A percentile compares a stretch with the other conserved stretches of the same genome.
Conservation (phyloP, 2,888 invertebrate genomes). For the Suillia variegata region DNA sequence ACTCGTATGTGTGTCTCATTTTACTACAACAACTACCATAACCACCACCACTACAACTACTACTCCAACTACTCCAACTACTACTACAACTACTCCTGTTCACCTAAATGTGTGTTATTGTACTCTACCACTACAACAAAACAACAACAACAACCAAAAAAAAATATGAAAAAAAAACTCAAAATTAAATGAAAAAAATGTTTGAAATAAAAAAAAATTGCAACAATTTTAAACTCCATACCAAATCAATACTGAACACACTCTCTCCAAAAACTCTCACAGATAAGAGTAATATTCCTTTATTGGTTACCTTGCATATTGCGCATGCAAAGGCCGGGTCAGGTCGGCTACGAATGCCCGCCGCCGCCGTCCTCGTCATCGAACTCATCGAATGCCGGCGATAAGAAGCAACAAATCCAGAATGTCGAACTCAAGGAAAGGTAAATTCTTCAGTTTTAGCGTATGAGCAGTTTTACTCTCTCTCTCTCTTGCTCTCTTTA, state of each 20-base stretch:
- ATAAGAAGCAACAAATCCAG: conserved; percentile 66
- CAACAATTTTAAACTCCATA: conserved; percentile 47
- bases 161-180: conserved; percentile 16
- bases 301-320: conserved; percentile 97
- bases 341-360: conserved; percentile 63
- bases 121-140: conserved; percentile 18
- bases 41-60: conserved; percentile 25
- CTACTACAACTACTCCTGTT: conserved; percentile 33
- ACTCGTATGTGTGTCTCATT: neutral
- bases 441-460: conserved; percentile 43
- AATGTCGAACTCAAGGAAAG: conserved; percentile 87
- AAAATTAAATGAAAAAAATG: conserved; percentile 21
- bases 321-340: conserved; percentile 84
- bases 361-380: conserved; percentile 66
- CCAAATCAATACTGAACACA: conserved; percentile 49
- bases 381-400: conserved; percentile 65
- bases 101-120: neutral
- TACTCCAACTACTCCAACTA: conserved; percentile 21
- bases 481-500: too few relatives aligned
- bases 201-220: conserved; percentile 29
- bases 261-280: conserved; percentile 50
- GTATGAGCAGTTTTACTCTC: neutral
- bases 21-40: conserved; percentile 32
- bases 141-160: conserved; percentile 26
- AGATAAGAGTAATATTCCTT: conserved; percentile 91